Evolutionary conservation across 2,113 vertebrate species (phyloP).

Genomic region (Neodon shergylaensis): DNA sequence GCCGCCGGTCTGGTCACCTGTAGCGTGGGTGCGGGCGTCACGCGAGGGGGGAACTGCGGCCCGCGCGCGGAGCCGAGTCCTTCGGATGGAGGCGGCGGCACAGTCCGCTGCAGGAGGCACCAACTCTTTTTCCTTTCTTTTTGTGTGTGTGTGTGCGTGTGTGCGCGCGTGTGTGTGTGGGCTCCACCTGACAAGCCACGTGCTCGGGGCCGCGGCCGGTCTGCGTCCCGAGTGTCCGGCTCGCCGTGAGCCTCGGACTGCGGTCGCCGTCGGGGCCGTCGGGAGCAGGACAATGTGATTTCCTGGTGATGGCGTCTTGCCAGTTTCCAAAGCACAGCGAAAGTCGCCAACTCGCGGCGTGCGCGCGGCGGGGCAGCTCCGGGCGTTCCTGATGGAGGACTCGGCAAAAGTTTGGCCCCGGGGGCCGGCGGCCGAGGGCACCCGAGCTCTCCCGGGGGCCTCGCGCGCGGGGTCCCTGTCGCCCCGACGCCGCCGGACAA

Average conservation of each 20-base stretch:
- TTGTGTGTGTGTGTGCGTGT: background rate
- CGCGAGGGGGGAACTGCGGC: background rate
- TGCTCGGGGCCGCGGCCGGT: constrained; percentile 58
- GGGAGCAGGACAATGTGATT: constrained; percentile 69
- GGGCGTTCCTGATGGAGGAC: background rate
- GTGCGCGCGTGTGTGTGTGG: constrained; percentile 32
- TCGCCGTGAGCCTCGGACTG: background rate
- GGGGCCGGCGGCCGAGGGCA: background rate
- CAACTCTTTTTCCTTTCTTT: background rate
- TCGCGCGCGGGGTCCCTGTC: background rate
- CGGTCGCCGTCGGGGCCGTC: constrained; percentile 18
- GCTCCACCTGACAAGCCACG: constrained; percentile 70
- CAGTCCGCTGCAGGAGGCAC: background rate
- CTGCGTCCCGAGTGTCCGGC: background rate
- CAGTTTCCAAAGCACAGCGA: constrained; percentile 73
- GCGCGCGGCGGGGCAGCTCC: background rate
- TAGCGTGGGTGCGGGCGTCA: constrained; percentile 56
- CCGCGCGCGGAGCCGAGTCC: background rate
- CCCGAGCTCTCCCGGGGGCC: background rate
- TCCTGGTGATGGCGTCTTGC: constrained; percentile 74
- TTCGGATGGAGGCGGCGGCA: background rate
- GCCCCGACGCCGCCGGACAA: constrained; percentile 82
- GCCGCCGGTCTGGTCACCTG: constrained; percentile 65
- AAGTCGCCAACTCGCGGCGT: constrained; percentile 65
- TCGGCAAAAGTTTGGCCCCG: background rate